Evolutionary conservation across 2,888 invertebrate genomes (phyloP), one percentile per base, ranked within the genome.

Genomic region (Drosophila histrio): DNA sequence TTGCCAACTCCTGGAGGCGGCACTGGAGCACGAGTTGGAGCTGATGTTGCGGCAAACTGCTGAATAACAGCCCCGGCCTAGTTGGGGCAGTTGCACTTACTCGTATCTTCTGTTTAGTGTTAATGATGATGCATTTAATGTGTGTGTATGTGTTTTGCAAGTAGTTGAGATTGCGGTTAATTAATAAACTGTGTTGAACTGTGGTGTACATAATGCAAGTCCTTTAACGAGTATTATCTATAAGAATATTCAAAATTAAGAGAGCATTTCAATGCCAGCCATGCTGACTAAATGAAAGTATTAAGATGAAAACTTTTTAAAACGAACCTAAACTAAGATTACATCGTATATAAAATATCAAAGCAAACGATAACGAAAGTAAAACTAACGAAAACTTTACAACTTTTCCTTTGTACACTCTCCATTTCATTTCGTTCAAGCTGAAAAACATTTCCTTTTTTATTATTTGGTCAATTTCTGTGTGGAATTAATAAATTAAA

Each of bases 211-310:
- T 72, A 84, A 63, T 72, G 65, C 66, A 41, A 72, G 87, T 81
- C 81, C 87, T 84, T 87, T 72, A 72, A 80, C 58, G 78, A 81
- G 81, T 81, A 87, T 81, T 87, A 81, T 84, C 75, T 87, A 47
- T 81, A 81, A 81, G 80, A 39, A 39, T 30, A 30, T 52, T 39
- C 50, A 39, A 39, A 41, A 22, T 30, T 21, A 44, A 26, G 24
- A 47, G 66, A 60, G 34, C 38, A 72, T 71, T 62, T 52, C 36
- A 60, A 47, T 61, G 54, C 24, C 75, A 76, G 74, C 71, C 66
- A 54, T 57, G 77, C 46, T 66, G 73, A 72, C 59, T 50, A 46
- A 59, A 62, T 39, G 53, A 50, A 76, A 77, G 79, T 79, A 77
- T 79, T 79, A 77, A 50, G 77, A 75, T 58, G 79, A 38, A 63